phyloP scores from a whole-genome alignment of 2,888 invertebrate genomes.

The Mellilla xanthometata region DNA sequence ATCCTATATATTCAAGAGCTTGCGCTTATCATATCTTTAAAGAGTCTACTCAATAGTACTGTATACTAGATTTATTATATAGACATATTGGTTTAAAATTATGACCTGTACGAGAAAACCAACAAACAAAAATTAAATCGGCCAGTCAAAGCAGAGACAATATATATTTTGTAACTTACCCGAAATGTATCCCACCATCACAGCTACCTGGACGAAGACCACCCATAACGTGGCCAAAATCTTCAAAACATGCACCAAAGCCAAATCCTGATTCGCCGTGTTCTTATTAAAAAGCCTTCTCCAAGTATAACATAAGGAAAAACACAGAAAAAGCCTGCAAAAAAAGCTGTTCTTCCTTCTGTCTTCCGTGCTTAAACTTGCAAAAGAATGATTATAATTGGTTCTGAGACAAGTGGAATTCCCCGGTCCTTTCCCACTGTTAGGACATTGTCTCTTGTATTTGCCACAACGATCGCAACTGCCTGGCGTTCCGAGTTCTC shows the following conservation, averaged over 20 bases:
- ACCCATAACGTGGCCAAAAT: conserved; percentile 86
- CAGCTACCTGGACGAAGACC: conserved; percentile 84
- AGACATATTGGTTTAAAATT: too few relatives aligned
- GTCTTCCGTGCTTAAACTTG: conserved; percentile 55
- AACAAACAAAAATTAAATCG: too few relatives aligned
- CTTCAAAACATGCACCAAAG: conserved; percentile 83
- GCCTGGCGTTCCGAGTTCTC: conserved; percentile 45
- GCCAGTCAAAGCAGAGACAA: too few relatives aligned
- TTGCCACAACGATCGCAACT: conserved; percentile 71
- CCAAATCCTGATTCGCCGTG: conserved; percentile 75
- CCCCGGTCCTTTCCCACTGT: conserved; percentile 38
- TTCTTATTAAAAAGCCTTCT: conserved; percentile 69
- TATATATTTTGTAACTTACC: too few relatives aligned
- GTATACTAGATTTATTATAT: too few relatives aligned
- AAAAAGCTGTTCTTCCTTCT: conserved; percentile 48
- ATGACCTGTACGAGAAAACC: too few relatives aligned
- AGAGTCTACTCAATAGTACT: too few relatives aligned
- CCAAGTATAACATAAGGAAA: conserved; percentile 67
- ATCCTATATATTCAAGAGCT: too few relatives aligned
- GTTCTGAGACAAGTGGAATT: conserved; percentile 54
- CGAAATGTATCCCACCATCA: conserved; percentile 85
- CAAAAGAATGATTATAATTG: conserved; percentile 60
- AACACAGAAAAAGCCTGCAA: conserved; percentile 61
- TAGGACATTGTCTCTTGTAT: conserved; percentile 64
- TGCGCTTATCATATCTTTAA: too few relatives aligned